phyloP scores from a whole-genome alignment of 2,888 invertebrate species.

The Pandemis cinnamomeana region DNA sequence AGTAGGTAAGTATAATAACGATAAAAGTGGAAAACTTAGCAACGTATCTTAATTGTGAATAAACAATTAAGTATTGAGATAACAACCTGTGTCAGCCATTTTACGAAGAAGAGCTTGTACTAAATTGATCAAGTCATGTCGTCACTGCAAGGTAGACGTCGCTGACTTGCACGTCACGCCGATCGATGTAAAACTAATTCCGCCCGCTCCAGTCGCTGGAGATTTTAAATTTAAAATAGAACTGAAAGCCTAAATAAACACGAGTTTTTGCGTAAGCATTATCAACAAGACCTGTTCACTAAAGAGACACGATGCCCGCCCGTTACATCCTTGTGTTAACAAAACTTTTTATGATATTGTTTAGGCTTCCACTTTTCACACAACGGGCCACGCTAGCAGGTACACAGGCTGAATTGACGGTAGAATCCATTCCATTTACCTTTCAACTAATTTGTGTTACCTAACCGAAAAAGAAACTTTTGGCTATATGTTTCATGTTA shows the following conservation, averaged over 20 bases:
- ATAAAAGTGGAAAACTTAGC: too few relatives aligned
- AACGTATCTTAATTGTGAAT: not conserved
- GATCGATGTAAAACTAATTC: constrained; percentile 32
- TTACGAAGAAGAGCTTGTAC: not conserved
- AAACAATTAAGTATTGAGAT: not conserved
- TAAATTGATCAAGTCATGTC: constrained; percentile 6
- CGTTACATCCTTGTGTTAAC: constrained; percentile 29
- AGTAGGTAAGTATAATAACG: too few relatives aligned
- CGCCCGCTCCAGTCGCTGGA: not conserved
- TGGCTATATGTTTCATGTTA: not conserved
- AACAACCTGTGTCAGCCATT: not conserved
- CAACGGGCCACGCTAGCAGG: not conserved
- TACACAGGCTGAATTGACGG: not conserved
- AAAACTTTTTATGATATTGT: constrained; percentile 28
- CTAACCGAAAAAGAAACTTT: not conserved
- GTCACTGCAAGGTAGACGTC: not conserved
- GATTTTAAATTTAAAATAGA: constrained; percentile 29
- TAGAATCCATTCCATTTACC: not conserved
- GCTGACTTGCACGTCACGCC: constrained; percentile 12
- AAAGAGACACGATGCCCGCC: constrained; percentile 16
- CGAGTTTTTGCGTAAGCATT: constrained; percentile 16
- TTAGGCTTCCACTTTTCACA: constrained; percentile 6
- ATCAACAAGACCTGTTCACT: constrained; percentile 13
- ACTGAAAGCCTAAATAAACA: constrained; percentile 34
- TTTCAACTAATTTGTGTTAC: not conserved